Conservation (phyloP, 2,888 invertebrate genomes). For the Cantharis lateralis region DNA sequence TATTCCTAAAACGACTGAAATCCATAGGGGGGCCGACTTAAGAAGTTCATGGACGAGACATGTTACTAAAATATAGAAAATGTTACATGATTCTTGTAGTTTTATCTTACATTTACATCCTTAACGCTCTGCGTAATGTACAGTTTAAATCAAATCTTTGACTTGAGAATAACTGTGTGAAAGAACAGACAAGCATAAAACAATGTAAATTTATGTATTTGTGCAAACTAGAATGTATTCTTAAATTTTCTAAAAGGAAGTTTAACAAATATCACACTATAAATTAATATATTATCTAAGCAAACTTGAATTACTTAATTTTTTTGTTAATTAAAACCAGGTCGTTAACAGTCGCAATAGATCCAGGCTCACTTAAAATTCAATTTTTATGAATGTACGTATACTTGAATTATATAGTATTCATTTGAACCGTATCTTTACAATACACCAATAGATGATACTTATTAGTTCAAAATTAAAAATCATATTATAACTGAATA, state of each 20-base stretch:
- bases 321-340: neutral
- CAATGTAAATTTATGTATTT: constrained; percentile 2
- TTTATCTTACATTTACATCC: constrained; percentile 27
- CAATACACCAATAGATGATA: neutral
- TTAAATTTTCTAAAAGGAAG: neutral
- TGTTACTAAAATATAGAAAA: constrained; percentile 51
- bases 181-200: neutral
- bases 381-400: too few relatives aligned
- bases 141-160: constrained; percentile 1
- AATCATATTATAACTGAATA: neutral
- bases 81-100: constrained; percentile 34
- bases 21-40: constrained; percentile 46
- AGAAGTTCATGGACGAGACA: constrained; percentile 53
- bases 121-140: constrained; percentile 5
- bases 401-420: too few relatives aligned
- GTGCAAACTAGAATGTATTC: neutral
- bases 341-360: neutral
- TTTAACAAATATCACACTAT: neutral
- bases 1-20: constrained; percentile 46
- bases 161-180: constrained; percentile 4
- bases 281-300: neutral
- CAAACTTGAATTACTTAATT: neutral
- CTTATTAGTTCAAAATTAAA: neutral
- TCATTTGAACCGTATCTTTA: neutral
- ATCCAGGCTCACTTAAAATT: neutral